Evolutionary conservation across 2,888 invertebrate species (phyloP), one percentile per base, ranked within the genome.

Genomic region (Eupithecia abbreviata): DNA sequence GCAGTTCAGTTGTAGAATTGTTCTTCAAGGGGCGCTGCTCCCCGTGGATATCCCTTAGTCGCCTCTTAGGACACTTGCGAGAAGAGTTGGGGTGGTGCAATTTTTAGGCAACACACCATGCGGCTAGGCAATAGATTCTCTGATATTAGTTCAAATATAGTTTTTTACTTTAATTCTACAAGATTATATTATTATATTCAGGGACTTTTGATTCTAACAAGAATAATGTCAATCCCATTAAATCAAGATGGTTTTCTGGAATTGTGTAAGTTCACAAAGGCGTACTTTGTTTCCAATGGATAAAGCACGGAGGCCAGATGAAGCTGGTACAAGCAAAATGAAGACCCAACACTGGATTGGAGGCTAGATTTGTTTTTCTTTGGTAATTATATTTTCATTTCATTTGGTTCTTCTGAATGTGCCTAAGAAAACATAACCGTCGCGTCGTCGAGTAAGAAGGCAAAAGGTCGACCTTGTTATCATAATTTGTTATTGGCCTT

Each of bases 391-490:
- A 51, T 51, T 51, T 51, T 13, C 6, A 15, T 55, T 55, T 6
- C 5, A n/a, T 55, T 55, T 55, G 15, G 4, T 51, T n/a, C n/a
- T 13, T 62, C 62, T 62, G 30, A 62, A 62, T 10, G 4, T 12
- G 30, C 30, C 62, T 62, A 30, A 62, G 62, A 62, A 62, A 62
- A 62, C 62, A 58, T 10, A 62, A 10, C 62, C 30, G 6, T 30
- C 58, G 62, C 30, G 6, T 30, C 58, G 62, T 18, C 9, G 12
- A 62, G 62, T 30, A 62, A 12, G 12, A 62, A 30, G 62, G 62
- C 62, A 62, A 62, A 58, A 62, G 62, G 62, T 62, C 30, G 62
- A 62, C 4, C 10, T 62, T 30, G 62, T 62, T 62, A 62, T 62
- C 62, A 62, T 62, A 62, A 62, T 62, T 62, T 62, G 18, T 10